Conservation (phyloP, 2,113 vertebrate genomes). For the Genyomyrus donnyi region DNA sequence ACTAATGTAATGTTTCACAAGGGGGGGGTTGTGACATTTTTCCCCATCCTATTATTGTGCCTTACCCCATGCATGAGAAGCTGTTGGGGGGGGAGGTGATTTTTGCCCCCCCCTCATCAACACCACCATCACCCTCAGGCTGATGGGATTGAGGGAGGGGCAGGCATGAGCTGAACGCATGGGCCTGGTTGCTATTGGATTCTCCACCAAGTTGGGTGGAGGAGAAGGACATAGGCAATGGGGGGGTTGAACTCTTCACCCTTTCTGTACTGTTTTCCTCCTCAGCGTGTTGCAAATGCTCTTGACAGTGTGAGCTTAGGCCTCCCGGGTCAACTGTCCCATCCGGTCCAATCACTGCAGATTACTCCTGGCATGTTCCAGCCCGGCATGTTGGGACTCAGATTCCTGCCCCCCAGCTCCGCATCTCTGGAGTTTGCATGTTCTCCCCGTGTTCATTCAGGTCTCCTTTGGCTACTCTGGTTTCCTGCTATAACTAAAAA, state of each 20-base stretch:
- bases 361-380: not conserved
- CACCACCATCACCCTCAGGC: not conserved
- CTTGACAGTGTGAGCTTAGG: not conserved
- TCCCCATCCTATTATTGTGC: not conserved
- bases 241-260: constrained; percentile 4
- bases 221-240: not conserved
- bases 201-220: not conserved
- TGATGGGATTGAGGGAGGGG: not conserved
- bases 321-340: constrained; percentile 1
- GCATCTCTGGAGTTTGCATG: not conserved
- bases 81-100: not conserved
- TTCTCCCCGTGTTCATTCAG: not conserved
- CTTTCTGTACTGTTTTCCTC: not conserved
- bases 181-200: not conserved
- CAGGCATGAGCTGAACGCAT: not conserved
- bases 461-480: not conserved
- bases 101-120: not conserved
- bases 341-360: not conserved
- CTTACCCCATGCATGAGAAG: not conserved
- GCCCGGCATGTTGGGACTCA: not conserved
- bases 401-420: not conserved
- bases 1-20: not conserved
- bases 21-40: not conserved
- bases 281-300: not conserved
- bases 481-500: not conserved